Evolutionary conservation across 1,140 invertebrate species (phyloP).

Genomic region (Anthonomus grandis): DNA sequence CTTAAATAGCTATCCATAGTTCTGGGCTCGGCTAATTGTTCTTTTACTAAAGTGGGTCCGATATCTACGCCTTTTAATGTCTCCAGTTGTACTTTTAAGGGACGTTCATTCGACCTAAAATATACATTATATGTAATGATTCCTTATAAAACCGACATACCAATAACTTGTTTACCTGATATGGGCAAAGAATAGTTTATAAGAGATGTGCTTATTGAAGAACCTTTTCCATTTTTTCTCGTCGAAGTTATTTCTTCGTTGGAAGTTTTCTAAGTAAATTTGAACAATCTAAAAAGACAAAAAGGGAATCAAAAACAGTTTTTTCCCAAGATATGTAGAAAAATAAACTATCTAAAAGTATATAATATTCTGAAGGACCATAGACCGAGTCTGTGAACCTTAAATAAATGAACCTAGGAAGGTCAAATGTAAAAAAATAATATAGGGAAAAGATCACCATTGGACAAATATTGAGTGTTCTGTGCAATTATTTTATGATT

Average conservation of each 20-base stretch:
- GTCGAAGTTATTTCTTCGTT: conserved; percentile 13
- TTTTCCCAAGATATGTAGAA: not conserved
- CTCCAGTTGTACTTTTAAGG: conserved; percentile 6
- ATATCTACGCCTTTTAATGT: conserved; percentile 18
- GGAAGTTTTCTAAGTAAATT: conserved; percentile 24
- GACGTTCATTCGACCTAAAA: conserved; percentile 10
- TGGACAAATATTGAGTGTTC: no score
- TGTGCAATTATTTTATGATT: no score
- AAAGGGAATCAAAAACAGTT: not conserved
- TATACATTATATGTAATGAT: not conserved
- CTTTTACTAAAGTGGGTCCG: conserved; percentile 17
- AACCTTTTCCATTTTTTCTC: conserved; percentile 13
- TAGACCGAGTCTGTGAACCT: no score
- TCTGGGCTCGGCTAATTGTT: conserved; percentile 12
- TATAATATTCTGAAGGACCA: no score
- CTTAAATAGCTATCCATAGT: not conserved
- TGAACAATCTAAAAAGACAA: conserved; percentile 1
- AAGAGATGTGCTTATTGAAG: conserved; percentile 19
- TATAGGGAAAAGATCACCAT: no score
- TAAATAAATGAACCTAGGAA: no score
- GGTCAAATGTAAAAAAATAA: no score
- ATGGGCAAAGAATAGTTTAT: conserved; percentile 16
- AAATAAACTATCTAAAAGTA: not conserved
- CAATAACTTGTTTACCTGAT: conserved; percentile 11
- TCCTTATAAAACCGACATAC: not conserved